phyloP scores from a whole-genome alignment of 2,888 invertebrate genomes.

The Mechanitis mazaeus region DNA sequence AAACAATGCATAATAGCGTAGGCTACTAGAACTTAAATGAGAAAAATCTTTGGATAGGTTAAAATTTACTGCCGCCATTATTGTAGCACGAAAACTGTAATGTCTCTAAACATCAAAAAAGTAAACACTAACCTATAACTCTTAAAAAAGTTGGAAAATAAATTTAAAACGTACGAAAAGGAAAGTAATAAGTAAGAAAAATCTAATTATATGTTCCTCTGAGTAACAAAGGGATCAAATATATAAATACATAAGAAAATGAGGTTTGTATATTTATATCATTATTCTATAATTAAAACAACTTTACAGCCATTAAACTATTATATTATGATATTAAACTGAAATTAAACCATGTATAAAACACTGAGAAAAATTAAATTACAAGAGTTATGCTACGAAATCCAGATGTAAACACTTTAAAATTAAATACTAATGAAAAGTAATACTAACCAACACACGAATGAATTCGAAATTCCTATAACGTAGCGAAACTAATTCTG shows the following conservation, averaged over 20 bases:
- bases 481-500: constrained; percentile 63
- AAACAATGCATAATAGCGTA: constrained; percentile 39
- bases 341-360: constrained; percentile 50
- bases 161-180: constrained; percentile 26
- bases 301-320: constrained; percentile 35
- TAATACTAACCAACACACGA: constrained; percentile 59
- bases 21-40: constrained; percentile 41
- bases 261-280: constrained; percentile 64
- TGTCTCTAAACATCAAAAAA: constrained; percentile 74
- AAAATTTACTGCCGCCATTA: constrained; percentile 75
- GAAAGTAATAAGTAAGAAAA: constrained; percentile 19
- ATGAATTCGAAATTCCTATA: constrained; percentile 55
- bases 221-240: constrained; percentile 65
- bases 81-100: constrained; percentile 73
- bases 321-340: constrained; percentile 24
- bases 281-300: constrained; percentile 38
- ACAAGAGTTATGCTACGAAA: constrained; percentile 77
- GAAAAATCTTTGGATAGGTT: constrained; percentile 68
- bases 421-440: constrained; percentile 52
- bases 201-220: constrained; percentile 39
- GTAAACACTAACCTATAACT: constrained; percentile 67
- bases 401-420: constrained; percentile 87
- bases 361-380: constrained; percentile 70
- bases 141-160: constrained; percentile 33
- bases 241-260: constrained; percentile 63